These are phyloP conservation scores for Triplophysa dalaica DNA, from an alignment of 2,113 vertebrate species.

Conservation along the genomic window DNA sequence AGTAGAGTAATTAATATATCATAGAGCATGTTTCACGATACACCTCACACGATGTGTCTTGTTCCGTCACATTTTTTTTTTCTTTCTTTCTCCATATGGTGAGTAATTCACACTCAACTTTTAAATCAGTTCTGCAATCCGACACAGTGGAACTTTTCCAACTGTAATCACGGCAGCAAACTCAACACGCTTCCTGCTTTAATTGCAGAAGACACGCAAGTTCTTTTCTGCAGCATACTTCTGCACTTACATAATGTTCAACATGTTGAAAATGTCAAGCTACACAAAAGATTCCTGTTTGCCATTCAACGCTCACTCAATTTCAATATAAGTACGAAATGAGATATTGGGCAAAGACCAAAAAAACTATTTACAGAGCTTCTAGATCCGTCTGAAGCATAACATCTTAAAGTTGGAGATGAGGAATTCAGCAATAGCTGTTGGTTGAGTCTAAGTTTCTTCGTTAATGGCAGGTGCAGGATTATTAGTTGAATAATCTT, in stretches of 20 bases:
- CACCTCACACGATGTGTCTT: neutral
- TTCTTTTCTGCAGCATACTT: neutral
- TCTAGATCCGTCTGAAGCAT: neutral
- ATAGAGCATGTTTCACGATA: neutral
- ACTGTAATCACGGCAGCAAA: constrained; percentile 25
- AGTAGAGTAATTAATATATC: neutral
- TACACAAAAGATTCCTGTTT: neutral
- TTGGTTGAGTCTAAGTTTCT: neutral
- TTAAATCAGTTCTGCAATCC: neutral
- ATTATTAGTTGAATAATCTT: too few species aligned
- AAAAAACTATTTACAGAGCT: neutral
- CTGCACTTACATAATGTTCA: neutral
- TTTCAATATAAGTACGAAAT: neutral
- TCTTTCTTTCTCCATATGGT: constrained; percentile 6
- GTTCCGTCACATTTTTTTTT: neutral
- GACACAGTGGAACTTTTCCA: constrained; percentile 15
- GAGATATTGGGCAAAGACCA: neutral
- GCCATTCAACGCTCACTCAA: neutral
- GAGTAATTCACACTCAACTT: constrained; percentile 1
- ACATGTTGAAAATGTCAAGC: neutral
- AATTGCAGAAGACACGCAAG: constrained; percentile 3
- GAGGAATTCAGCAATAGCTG: neutral
- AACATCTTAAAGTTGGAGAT: neutral
- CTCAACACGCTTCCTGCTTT: neutral
- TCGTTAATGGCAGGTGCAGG: too few species aligned